These are phyloP conservation scores for Exephanes ischioxanthus DNA, from an alignment of 2,888 invertebrate genomes.

Conservation along the genomic window DNA sequence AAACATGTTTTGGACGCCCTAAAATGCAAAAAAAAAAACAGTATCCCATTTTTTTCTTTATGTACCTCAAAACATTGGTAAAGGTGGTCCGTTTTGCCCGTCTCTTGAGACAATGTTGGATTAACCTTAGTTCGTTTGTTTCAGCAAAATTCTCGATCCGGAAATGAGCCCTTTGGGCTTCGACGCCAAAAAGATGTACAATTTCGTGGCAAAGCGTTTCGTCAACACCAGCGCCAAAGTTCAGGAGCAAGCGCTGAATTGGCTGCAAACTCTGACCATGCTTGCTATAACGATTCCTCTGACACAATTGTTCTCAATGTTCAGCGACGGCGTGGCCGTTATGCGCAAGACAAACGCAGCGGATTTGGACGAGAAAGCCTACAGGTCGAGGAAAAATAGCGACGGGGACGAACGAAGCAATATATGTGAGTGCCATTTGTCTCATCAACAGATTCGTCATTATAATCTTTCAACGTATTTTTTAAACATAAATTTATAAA, in stretches of 20 bases:
- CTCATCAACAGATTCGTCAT: neutral
- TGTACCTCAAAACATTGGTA: too few relatives aligned
- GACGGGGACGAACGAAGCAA: slow-evolving; percentile 84
- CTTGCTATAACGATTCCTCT: slow-evolving; percentile 96
- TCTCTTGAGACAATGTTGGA: too few relatives aligned
- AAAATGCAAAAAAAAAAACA: neutral
- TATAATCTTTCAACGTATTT: slow-evolving; percentile 7
- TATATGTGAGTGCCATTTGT: slow-evolving; percentile 86
- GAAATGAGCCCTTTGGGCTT: slow-evolving; percentile 98
- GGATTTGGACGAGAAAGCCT: slow-evolving; percentile 76
- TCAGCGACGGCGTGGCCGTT: slow-evolving; percentile 93
- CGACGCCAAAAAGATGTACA: slow-evolving; percentile 97
- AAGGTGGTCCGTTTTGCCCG: too few relatives aligned
- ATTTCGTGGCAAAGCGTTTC: slow-evolving; percentile 95
- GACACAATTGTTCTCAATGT: slow-evolving; percentile 94
- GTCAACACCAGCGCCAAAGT: slow-evolving; percentile 92
- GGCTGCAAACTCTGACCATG: slow-evolving; percentile 95
- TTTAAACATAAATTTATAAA: neutral
- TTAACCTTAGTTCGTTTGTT: slow-evolving; percentile 63
- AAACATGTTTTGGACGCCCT: too few relatives aligned
- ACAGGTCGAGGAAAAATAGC: slow-evolving; percentile 72
- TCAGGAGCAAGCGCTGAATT: slow-evolving; percentile 95
- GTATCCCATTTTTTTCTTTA: neutral
- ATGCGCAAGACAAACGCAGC: slow-evolving; percentile 86
- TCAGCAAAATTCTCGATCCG: slow-evolving; percentile 97